A percentile compares a stretch with the other conserved stretches of the same genome.
phyloP scores from a whole-genome alignment of 2,113 vertebrate genomes.

The Chelonoidis abingdonii region DNA sequence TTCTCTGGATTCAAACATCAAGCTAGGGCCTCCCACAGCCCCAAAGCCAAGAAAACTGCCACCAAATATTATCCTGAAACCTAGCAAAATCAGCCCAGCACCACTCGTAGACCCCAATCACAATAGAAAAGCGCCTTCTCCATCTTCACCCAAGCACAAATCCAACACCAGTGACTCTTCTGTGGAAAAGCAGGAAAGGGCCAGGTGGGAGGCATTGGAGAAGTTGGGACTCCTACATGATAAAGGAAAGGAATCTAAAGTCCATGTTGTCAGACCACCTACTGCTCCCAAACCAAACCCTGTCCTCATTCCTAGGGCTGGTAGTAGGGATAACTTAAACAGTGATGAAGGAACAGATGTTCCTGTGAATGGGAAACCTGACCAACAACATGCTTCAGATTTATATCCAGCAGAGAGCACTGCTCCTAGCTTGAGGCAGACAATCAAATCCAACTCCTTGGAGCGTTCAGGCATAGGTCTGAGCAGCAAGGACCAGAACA shows the following conservation, averaged over 20 bases:
- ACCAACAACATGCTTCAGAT: neutral
- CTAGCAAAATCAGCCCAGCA: constrained; percentile 60
- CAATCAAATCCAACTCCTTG: constrained; percentile 80
- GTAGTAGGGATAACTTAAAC: neutral
- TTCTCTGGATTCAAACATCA: constrained; percentile 42
- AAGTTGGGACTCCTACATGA: constrained; percentile 89
- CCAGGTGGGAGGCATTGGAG: constrained; percentile 85
- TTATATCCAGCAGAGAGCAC: constrained; percentile 34
- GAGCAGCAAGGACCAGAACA: constrained; percentile 68
- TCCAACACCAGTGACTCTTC: constrained; percentile 41
- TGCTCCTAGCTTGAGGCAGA: constrained; percentile 38
- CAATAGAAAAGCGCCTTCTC: neutral
- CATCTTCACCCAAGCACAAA: accelerated
- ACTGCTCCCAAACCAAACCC: neutral
- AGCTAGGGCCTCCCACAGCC: constrained; percentile 78
- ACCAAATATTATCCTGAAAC: constrained; percentile 83
- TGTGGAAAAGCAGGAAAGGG: constrained; percentile 75
- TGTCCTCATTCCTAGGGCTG: neutral
- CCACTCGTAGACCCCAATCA: neutral
- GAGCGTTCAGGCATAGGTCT: constrained; percentile 80
- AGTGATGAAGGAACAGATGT: neutral
- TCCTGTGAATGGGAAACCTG: neutral
- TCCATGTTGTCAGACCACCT: constrained; percentile 33
- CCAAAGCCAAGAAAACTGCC: constrained; percentile 87
- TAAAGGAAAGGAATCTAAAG: constrained; percentile 19